These are phyloP conservation scores for Distichodus sexfasciatus DNA, from an alignment of 2,797 vertebrate genomes.

Conservation along the genomic window DNA sequence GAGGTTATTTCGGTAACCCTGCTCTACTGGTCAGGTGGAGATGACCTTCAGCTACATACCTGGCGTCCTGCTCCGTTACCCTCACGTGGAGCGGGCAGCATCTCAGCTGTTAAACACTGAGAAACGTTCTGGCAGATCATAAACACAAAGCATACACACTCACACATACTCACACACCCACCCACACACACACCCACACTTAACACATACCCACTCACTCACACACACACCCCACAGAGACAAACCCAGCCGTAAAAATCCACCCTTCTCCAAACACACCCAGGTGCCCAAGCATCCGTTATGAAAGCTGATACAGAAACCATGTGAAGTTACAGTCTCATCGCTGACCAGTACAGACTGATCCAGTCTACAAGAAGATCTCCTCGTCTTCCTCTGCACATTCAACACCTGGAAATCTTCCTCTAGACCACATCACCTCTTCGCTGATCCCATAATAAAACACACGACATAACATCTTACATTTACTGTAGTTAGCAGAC, in stretches of 20 bases:
- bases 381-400: conserved; percentile 50
- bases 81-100: neutral
- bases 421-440: conserved; percentile 37
- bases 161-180: neutral
- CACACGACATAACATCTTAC: conserved; percentile 26
- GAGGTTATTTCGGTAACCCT: no score
- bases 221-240: neutral
- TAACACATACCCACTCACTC: neutral
- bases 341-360: conserved; percentile 41
- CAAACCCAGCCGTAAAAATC: neutral
- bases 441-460: conserved; percentile 28
- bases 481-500: no score
- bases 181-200: neutral
- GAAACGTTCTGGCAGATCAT: conserved; percentile 29
- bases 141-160: neutral
- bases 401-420: conserved; percentile 46
- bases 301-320: neutral
- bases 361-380: conserved; percentile 42
- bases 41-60: conserved; percentile 20
- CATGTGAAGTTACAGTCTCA: conserved; percentile 44
- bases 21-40: no score
- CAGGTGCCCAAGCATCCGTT: no score
- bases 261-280: neutral
- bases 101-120: conserved; percentile 38
- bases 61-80: conserved; percentile 1